Evolutionary conservation across 1,140 invertebrate species (phyloP).

Genomic region (Lepidotrigona ventralis): DNA sequence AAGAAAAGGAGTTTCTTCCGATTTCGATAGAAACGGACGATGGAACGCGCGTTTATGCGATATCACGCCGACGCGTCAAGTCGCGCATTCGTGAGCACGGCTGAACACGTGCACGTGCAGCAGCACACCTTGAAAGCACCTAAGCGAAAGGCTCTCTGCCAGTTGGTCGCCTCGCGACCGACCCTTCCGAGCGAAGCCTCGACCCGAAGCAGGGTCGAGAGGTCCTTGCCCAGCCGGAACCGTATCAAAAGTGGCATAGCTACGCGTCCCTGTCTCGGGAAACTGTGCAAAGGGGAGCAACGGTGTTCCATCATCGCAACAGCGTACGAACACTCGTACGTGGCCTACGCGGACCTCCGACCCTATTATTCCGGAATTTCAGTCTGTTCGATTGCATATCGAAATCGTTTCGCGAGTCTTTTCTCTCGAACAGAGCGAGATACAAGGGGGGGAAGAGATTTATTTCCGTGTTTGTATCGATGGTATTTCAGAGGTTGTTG

Average conservation of each 20-base stretch:
- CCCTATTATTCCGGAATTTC: background rate
- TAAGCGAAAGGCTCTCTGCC: constrained; percentile 62
- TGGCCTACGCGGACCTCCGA: background rate
- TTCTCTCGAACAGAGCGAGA: background rate
- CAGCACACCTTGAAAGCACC: constrained; percentile 61
- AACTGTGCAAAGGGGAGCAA: constrained; percentile 49
- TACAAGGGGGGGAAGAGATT: background rate
- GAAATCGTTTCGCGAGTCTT: background rate
- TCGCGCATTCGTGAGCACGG: constrained; percentile 43
- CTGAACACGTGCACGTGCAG: constrained; percentile 47
- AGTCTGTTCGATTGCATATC: background rate
- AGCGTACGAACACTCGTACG: constrained; percentile 30
- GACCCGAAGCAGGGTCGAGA: constrained; percentile 62
- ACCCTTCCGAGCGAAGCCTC: constrained; percentile 44
- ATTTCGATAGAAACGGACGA: constrained; percentile 55
- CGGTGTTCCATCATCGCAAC: constrained; percentile 40
- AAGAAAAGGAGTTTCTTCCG: constrained; percentile 56
- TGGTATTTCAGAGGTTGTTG: too few relatives aligned
- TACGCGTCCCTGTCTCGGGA: constrained; percentile 37
- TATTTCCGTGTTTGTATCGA: background rate
- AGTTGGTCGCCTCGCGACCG: constrained; percentile 54
- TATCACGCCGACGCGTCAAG: constrained; percentile 65
- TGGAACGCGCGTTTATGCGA: constrained; percentile 59
- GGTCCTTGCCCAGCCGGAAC: constrained; percentile 62
- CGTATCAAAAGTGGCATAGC: constrained; percentile 63